Percentiles rank a stretch among this genome's conserved stretches.
phyloP scores from a whole-genome alignment of 2,888 invertebrate genomes.

The Graphium colonna region DNA sequence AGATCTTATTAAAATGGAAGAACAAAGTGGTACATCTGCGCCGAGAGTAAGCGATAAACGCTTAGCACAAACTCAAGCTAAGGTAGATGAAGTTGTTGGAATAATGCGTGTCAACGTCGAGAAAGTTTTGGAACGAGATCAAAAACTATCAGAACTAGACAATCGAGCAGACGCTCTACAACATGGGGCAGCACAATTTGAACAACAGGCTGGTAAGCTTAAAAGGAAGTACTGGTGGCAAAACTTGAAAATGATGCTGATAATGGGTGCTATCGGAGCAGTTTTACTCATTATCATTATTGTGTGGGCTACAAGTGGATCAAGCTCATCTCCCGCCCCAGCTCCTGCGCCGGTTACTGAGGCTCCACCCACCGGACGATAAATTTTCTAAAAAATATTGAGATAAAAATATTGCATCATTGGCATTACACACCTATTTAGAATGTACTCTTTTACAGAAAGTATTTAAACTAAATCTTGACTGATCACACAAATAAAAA shows the following conservation, averaged over 20 bases:
- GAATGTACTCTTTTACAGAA: slow-evolving; percentile 11
- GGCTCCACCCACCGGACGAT: slow-evolving; percentile 49
- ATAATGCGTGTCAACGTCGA: slow-evolving; percentile 98
- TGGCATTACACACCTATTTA: slow-evolving; percentile 17
- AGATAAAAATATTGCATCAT: slow-evolving; percentile 22
- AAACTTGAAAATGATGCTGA: slow-evolving; percentile 97
- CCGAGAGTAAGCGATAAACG: slow-evolving; percentile 74
- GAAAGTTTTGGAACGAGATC: slow-evolving; percentile 97
- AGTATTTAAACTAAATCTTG: slow-evolving; percentile 9
- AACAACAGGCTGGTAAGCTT: slow-evolving; percentile 97
- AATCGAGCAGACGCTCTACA: slow-evolving; percentile 97
- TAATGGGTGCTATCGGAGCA: slow-evolving; percentile 91
- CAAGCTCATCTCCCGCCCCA: slow-evolving; percentile 31
- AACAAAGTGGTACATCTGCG: slow-evolving; percentile 71
- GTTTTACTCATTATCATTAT: slow-evolving; percentile 91
- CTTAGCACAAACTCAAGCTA: slow-evolving; percentile 74
- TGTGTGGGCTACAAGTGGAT: slow-evolving; percentile 76
- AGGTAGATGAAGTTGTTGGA: slow-evolving; percentile 87
- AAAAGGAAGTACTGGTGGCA: slow-evolving; percentile 99
- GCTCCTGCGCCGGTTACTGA: slow-evolving; percentile 34
- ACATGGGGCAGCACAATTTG: slow-evolving; percentile 96
- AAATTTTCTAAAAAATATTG: slow-evolving; percentile 27
- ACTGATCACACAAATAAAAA: slow-evolving; percentile 18
- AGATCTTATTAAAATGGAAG: slow-evolving; percentile 58
- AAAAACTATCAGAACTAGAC: slow-evolving; percentile 96